Evolutionary conservation across 2,797 vertebrate genomes (phyloP).

Genomic region (Smutsia gigantea): DNA sequence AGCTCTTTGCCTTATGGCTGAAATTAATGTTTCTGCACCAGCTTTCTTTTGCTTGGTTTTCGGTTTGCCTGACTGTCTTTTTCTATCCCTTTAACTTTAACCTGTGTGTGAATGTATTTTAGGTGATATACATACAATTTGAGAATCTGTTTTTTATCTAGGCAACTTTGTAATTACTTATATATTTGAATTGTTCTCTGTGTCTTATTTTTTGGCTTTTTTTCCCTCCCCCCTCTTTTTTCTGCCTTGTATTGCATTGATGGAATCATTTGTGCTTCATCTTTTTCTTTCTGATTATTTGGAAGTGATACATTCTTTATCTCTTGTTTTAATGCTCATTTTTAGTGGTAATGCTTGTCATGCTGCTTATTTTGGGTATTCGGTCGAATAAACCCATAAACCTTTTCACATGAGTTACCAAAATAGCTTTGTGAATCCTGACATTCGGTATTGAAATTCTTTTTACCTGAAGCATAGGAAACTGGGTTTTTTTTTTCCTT

Average conservation of each 20-base stretch:
- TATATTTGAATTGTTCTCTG: not conserved
- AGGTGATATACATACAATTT: not conserved
- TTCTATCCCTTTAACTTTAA: not conserved
- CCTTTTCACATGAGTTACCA: not conserved
- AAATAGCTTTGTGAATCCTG: not conserved
- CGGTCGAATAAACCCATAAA: not conserved
- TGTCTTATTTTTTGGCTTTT: conserved; percentile 2
- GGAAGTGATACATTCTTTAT: not conserved
- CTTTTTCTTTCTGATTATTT: conserved; percentile 11
- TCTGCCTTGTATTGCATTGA: not conserved
- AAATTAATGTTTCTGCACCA: not conserved
- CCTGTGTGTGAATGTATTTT: not conserved
- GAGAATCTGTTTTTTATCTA: not conserved
- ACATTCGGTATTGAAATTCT: not conserved
- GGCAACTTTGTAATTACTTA: not conserved
- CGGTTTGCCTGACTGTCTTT: conserved; percentile 1
- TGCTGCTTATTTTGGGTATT: not conserved
- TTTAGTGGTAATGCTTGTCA: not conserved
- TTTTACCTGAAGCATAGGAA: not conserved
- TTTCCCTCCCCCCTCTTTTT: not conserved
- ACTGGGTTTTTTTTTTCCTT: not conserved
- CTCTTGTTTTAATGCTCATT: not conserved
- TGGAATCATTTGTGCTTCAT: not conserved
- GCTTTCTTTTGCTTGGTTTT: conserved; percentile 3
- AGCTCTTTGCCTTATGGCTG: not conserved